Evolutionary conservation across 2,888 invertebrate genomes (phyloP).

Genomic region (Oasisia sp.): DNA sequence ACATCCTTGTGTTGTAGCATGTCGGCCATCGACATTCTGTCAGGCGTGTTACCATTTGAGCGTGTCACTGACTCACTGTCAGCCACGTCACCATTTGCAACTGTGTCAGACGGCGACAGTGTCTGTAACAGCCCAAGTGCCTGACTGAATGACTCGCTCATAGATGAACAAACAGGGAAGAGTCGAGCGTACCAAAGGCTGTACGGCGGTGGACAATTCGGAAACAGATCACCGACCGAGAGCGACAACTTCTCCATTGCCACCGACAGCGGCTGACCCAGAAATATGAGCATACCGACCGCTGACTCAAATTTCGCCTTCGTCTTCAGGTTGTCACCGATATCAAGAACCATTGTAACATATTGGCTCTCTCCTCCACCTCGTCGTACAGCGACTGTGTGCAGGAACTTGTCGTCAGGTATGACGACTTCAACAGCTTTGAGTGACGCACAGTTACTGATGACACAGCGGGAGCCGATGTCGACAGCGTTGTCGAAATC

Average conservation of each 20-base stretch:
- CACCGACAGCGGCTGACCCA: conserved; percentile 36
- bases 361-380: conserved; percentile 42
- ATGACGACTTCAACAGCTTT: conserved; percentile 41
- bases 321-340: conserved; percentile 61
- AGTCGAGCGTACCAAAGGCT: conserved; percentile 55
- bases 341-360: conserved; percentile 57
- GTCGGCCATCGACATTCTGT: conserved; percentile 47
- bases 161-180: conserved; percentile 51
- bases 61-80: conserved; percentile 43
- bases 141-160: conserved; percentile 49
- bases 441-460: conserved; percentile 61
- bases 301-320: conserved; percentile 35
- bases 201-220: conserved; percentile 26
- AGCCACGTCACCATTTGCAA: background rate
- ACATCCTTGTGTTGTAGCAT: conserved; percentile 51
- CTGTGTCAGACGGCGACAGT: conserved; percentile 20
- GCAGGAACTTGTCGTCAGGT: conserved; percentile 56
- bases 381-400: conserved; percentile 55
- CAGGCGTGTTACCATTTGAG: conserved; percentile 31
- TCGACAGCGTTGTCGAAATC: conserved; percentile 55
- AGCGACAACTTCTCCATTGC: background rate
- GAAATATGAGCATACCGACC: conserved; percentile 44
- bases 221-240: background rate
- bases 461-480: conserved; percentile 56
- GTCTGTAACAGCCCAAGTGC: conserved; percentile 30